Percentiles rank a stretch among this genome's conserved stretches.
These are phyloP conservation scores for Agrypnus murinus DNA, from an alignment of 2,888 invertebrate genomes.

Conservation along the genomic window DNA sequence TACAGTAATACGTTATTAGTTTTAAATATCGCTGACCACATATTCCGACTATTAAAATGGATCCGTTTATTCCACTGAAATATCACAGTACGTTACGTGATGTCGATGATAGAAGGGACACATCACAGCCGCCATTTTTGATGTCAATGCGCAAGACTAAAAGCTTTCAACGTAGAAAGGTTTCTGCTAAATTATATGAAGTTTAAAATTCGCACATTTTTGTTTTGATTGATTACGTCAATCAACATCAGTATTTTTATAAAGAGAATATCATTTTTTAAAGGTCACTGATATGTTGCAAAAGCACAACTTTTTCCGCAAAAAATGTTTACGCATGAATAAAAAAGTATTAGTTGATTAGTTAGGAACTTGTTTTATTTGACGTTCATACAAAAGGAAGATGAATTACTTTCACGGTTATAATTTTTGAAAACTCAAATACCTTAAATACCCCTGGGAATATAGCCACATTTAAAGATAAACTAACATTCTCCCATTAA, in stretches of 20 bases:
- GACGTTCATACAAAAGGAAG: too few species aligned
- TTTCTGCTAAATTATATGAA: not conserved
- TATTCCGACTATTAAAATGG: not conserved
- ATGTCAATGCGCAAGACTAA: slow-evolving; percentile 1
- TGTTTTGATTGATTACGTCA: not conserved
- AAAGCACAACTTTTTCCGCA: too few species aligned
- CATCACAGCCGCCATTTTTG: slow-evolving; percentile 13
- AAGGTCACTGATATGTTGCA: too few species aligned
- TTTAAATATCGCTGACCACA: not conserved
- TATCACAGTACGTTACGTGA: not conserved
- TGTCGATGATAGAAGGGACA: not conserved
- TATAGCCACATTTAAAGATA: too few species aligned
- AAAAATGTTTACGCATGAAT: too few species aligned
- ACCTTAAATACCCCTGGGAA: too few species aligned
- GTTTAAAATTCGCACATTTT: not conserved
- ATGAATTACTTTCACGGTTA: too few species aligned
- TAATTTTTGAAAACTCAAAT: too few species aligned
- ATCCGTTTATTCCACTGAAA: not conserved
- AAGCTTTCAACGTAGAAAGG: not conserved
- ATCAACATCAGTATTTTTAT: not conserved
- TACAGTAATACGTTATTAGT: not conserved
- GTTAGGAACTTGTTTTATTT: too few species aligned
- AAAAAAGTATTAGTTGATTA: too few species aligned
- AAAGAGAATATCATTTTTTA: too few species aligned
- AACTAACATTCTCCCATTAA: too few species aligned